These are phyloP conservation scores for Esox lucius DNA, from an alignment of 2,797 vertebrate genomes.

Conservation along the genomic window DNA sequence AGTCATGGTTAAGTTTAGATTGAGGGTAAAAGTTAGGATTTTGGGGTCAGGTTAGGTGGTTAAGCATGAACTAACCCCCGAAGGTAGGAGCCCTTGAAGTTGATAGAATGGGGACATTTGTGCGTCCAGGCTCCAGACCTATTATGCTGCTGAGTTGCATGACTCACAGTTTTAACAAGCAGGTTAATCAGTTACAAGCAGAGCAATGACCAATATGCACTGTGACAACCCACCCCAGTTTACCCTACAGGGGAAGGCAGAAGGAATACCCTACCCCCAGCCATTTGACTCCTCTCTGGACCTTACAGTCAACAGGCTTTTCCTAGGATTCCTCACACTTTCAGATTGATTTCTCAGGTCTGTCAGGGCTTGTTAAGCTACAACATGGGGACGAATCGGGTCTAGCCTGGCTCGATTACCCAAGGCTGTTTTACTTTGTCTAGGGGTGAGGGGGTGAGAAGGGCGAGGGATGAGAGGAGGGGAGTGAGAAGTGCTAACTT, in stretches of 20 bases:
- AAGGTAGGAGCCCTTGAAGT: no score
- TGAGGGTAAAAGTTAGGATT: no score
- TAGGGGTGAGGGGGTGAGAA: conserved; percentile 41
- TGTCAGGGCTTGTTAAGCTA: conserved; percentile 44
- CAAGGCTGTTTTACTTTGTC: conserved; percentile 47
- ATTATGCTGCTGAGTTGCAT: no score
- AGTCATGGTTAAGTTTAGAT: no score
- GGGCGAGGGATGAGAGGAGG: conserved; percentile 16
- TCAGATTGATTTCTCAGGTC: conserved; percentile 62
- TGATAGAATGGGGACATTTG: no score
- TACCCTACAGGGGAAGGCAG: not conserved
- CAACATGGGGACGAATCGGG: conserved; percentile 31
- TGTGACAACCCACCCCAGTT: no score
- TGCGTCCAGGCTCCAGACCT: no score
- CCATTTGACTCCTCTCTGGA: not conserved
- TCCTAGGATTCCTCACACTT: conserved; percentile 20
- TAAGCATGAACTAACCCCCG: no score
- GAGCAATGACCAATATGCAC: no score
- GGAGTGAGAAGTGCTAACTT: conserved; percentile 93
- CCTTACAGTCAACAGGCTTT: not conserved
- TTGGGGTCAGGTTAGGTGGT: no score
- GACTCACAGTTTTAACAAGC: no score
- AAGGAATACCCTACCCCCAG: not conserved
- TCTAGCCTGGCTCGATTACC: conserved; percentile 40
- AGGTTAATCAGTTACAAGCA: no score